These are phyloP conservation scores for Ovis aries DNA, from an alignment of 2,113 vertebrate genomes.

Conservation along the genomic window DNA sequence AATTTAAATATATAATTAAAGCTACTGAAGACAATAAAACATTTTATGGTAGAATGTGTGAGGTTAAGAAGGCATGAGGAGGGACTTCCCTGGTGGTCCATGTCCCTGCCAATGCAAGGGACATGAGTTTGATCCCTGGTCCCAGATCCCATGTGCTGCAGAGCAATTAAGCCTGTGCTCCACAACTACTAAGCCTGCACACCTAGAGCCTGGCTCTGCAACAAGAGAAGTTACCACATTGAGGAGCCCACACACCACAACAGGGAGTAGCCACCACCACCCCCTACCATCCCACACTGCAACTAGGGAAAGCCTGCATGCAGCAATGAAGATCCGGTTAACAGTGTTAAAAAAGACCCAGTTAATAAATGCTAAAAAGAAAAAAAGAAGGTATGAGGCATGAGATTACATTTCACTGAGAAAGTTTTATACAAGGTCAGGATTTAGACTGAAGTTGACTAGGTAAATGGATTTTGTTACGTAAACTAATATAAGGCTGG, in stretches of 20 bases:
- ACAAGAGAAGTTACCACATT: not conserved
- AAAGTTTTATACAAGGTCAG: not conserved
- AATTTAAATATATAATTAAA: not conserved
- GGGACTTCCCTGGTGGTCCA: not conserved
- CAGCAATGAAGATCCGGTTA: not conserved
- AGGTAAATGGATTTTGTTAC: not conserved
- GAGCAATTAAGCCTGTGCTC: not conserved
- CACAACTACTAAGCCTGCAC: not conserved
- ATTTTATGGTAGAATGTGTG: not conserved
- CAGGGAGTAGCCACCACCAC: not conserved
- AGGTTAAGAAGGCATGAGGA: not conserved
- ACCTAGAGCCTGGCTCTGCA: not conserved
- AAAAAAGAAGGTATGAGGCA: not conserved
- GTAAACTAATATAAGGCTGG: not conserved
- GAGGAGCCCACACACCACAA: not conserved
- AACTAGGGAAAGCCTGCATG: not conserved
- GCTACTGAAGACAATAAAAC: not conserved
- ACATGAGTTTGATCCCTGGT: not conserved
- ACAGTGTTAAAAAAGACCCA: not conserved
- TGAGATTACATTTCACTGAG: not conserved
- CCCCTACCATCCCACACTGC: not conserved
- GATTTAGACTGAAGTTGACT: not conserved
- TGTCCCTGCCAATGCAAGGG: not conserved
- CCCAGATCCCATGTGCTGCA: not conserved
- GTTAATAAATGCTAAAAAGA: not conserved